Evolutionary conservation across 2,888 invertebrate genomes (phyloP), one percentile per base, ranked within the genome.

Genomic region (Vanessa cardui): DNA sequence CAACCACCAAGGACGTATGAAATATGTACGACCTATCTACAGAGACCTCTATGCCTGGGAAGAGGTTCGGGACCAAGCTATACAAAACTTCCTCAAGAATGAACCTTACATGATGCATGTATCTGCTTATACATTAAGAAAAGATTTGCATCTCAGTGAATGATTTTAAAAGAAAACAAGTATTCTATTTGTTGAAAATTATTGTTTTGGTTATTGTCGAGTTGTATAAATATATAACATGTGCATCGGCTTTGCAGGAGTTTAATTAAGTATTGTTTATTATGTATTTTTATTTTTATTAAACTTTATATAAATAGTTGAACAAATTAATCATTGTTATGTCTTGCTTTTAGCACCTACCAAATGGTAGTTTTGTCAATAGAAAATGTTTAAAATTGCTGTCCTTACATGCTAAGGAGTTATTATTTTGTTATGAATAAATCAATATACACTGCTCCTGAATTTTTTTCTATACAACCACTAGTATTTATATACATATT

Each of bases 21-120:
- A 99, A 86, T 99, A 95, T 88, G 96, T 97, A 2, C 94, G 97
- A 45, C 98, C 98, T 3, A 93, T 99, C 59, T 98, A 98, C 87
- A 95, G 97, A 71, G 97, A 97, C 81, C 90, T 98, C 68, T 96
- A 95, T 76, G 93, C 90, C 0, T 98, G 98, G 98, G 95, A 96
- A 70, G 94, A 94, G 26, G 94, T 95, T 0, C 94, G 96, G 70
- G 88, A 93, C 1, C 85, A 80, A 71, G 96, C 98, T 0, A 93
- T 98, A 58, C 93, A 95, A 39, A 96, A 96, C 78, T 98, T 96
- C 88, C 83, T 94, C 54, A 87, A 93, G 54, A 94, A 96, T 73
- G 94, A 95, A 78, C 87, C 94, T 58, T 93, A 94, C 80, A 97
- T 98, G 98, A 98, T 98, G 97, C 95, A 95, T 75, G 96, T 97